Conservation (phyloP, 2,888 invertebrate genomes). For the Hymenopus coronatus region DNA sequence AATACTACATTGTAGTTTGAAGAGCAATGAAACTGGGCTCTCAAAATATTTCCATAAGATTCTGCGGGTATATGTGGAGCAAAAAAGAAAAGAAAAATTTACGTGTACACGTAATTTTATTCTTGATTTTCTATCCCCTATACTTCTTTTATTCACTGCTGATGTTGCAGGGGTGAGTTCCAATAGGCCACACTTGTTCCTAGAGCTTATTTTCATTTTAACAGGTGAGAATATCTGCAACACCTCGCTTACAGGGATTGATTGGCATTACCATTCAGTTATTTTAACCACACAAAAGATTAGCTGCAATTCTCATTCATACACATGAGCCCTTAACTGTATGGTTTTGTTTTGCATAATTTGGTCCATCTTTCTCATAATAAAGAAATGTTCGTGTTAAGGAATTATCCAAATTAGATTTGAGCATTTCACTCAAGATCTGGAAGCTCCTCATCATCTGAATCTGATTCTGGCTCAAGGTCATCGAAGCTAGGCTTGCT, state of each 20-base stretch:
- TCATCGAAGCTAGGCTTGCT: slow-evolving; percentile 73
- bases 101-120: neutral
- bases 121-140: neutral
- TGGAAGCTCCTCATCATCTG: slow-evolving; percentile 77
- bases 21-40: neutral
- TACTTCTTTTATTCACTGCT: neutral
- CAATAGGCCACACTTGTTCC: neutral
- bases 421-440: slow-evolving; percentile 61
- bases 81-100: neutral
- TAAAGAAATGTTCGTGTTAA: neutral
- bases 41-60: neutral
- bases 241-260: neutral
- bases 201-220: neutral
- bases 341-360: neutral
- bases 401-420: neutral
- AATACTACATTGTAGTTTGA: neutral
- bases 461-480: slow-evolving; percentile 66
- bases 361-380: neutral
- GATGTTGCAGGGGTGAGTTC: neutral
- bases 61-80: neutral
- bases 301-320: neutral
- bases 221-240: neutral
- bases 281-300: neutral
- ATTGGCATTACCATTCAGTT: neutral
- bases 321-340: neutral